Evolutionary conservation across 1,140 invertebrate genomes (phyloP), one percentile per base, ranked within the genome.

Genomic region (Drosophila pallidifrons): DNA sequence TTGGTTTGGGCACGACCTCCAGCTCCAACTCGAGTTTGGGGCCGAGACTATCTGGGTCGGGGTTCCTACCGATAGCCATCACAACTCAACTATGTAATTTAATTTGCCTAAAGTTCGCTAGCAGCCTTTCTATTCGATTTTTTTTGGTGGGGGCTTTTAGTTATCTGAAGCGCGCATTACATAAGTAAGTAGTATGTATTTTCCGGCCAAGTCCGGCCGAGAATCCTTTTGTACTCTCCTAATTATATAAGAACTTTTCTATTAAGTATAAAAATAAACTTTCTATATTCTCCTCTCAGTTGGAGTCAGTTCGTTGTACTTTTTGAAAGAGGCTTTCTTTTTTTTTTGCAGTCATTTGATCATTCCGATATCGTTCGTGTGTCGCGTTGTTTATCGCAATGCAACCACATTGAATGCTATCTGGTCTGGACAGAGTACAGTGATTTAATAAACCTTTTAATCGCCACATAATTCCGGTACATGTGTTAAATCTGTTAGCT

Each of bases 41-140:
- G 10, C 35, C 35, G 35, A 25, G 20, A 8, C 35, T 38, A 38
- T 38, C 35, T 38, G 10, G 10, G 11, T 61, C 10, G 32, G 32
- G 15, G 10, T 13, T 43, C 55, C 46, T 15, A 6, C 51, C 30
- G 41, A 58, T 57, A 25, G 58, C 65, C 60, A 72, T 65, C 61
- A 72, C 68, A 52, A 74, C 66, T 83, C 78, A 87, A 80, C 77
- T 89, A 83, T 85, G 79, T 89, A 89, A 89, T 89, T 89, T 90
- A 85, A 89, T 90, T 90, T 90, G 78, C 86, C 86, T 85, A 81
- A 83, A 89, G 68, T 89, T 90, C 63, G 79, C 41, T 76, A 54
- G 59, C 76, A 78, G 25, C 16, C 35, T 82, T 69, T 79, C 69
- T 10, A 28, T 57, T 79, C 75, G 7, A 10, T 1, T 38, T 10